Evolutionary conservation across 1,140 invertebrate genomes (phyloP).

Genomic region (Camponotus vicinus): DNA sequence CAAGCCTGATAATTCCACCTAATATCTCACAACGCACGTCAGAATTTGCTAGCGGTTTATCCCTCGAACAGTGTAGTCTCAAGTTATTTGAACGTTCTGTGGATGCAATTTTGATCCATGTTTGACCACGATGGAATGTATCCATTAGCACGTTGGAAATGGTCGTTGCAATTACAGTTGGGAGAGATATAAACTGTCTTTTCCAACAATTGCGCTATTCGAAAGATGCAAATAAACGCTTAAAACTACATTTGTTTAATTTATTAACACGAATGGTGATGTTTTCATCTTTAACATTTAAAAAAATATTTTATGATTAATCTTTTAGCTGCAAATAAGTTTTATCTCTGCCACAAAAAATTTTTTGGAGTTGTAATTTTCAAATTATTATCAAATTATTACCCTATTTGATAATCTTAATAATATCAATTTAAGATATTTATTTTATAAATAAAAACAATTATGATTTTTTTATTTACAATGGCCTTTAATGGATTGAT

Average conservation of each 20-base stretch:
- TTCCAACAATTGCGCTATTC: conserved; percentile 20
- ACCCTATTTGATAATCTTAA: not conserved
- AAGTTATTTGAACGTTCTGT: conserved; percentile 51
- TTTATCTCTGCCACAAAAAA: not conserved
- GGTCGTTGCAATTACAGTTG: conserved; percentile 20
- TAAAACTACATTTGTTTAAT: conserved; percentile 17
- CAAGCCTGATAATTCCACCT: conserved; percentile 13
- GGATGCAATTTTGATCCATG: conserved; percentile 48
- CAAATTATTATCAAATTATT: not conserved
- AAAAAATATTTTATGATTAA: not conserved
- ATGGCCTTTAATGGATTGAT: not conserved
- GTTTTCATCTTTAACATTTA: not conserved
- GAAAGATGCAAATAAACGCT: not conserved
- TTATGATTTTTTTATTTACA: not conserved
- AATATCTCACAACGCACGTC: conserved; percentile 13
- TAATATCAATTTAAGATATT: not conserved
- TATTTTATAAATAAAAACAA: not conserved
- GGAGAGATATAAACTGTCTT: conserved; percentile 4
- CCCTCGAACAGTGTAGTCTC: conserved; percentile 11
- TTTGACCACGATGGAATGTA: conserved; percentile 47
- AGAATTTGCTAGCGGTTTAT: conserved; percentile 41
- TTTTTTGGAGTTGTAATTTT: not conserved
- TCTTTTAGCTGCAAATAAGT: not conserved
- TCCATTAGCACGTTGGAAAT: conserved; percentile 49
- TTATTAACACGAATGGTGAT: not conserved